These are phyloP conservation scores for Rachycentron canadum DNA, from an alignment of 2,797 vertebrate species.

Conservation along the genomic window DNA sequence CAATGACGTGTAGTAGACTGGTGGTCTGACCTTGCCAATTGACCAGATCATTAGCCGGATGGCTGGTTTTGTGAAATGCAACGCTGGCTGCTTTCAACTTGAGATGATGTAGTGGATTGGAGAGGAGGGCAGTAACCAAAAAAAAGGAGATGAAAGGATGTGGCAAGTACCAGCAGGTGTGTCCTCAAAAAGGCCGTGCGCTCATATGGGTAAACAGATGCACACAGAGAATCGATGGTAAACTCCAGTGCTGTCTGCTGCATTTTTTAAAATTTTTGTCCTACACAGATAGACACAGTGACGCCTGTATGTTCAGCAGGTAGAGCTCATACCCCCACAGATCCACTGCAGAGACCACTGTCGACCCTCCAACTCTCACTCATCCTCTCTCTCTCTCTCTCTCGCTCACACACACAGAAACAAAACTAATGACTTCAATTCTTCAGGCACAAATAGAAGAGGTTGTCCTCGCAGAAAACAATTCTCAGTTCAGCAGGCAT, in stretches of 20 bases:
- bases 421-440: constrained; percentile 42
- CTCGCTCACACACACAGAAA: not conserved
- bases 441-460: constrained; percentile 30
- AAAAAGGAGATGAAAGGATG: constrained; percentile 11
- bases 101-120: not conserved
- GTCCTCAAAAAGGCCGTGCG: constrained; percentile 16
- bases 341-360: not conserved
- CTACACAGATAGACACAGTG: not conserved
- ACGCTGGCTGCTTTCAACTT: not conserved
- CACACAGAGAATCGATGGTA: not conserved
- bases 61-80: constrained; percentile 1
- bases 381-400: not conserved
- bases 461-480: constrained; percentile 30
- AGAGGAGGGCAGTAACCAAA: too few species aligned
- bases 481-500: constrained; percentile 36
- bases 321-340: constrained; percentile 4
- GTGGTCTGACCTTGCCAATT: constrained; percentile 13
- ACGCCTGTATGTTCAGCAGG: not conserved
- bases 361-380: not conserved
- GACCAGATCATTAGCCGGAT: not conserved
- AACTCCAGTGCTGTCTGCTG: constrained; percentile 16
- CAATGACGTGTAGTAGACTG: not conserved
- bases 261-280: constrained; percentile 32
- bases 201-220: constrained; percentile 11
- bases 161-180: constrained; percentile 12